Conservation (phyloP, 2,113 vertebrate genomes). For the crab-eating macaque (Macaca fascicularis) region T2T-MFA8v1.1 NC_088394.1:58587501-58588000, state of each 20-base stretch:
- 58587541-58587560: conserved; percentile 43
- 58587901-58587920: not conserved
- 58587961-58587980: accelerated
- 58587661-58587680: conserved; percentile 59
- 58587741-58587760: not conserved
- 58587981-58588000: not conserved
- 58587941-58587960: not conserved
- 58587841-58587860: not conserved
- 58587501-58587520: conserved; percentile 58
- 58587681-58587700: conserved; percentile 48
- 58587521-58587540: conserved; percentile 29
- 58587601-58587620: conserved; percentile 18
- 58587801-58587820: not conserved
- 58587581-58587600: conserved; percentile 59
- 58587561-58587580: conserved; percentile 54
- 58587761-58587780: not conserved
- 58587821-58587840: not conserved
- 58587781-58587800: not conserved
- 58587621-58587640: conserved; percentile 41
- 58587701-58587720: not conserved
- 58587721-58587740: conserved; percentile 36
- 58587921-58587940: not conserved
- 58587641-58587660: conserved; percentile 54
- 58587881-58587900: not conserved
- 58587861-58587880: not conserved